Base-by-base conservation (phyloP, 2,888 invertebrate species). In the Scelioninae gen. 1 region DNA sequence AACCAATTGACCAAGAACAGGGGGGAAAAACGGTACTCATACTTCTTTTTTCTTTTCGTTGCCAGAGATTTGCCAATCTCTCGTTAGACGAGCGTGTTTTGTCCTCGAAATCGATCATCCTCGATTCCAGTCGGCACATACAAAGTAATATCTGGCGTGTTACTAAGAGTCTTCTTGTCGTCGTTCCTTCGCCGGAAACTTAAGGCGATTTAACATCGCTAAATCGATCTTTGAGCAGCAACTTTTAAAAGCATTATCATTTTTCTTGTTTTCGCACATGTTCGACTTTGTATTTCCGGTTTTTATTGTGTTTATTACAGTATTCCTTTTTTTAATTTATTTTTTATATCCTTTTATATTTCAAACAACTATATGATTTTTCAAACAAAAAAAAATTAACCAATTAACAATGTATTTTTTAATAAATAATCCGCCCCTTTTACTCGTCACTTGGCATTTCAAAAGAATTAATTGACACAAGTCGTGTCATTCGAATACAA, bases 1-100 rank as follows among this genome's bases (percentile, higher is more conserved):
- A 88, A 85, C 86, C 89, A 88, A 88, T 89, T 89, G 89, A 88
- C 87, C 88, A 84, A 84, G 84, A 86, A 86, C 83, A 82, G 78
- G 83, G 84, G 82, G 79, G 69, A 84, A 85, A 87, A 87, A 82
- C 69, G 77, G 45, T 38, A 55, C 63, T 78, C 66, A 74, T 72
- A 68, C 76, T 77, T 69, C 60, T 74, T 76, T 81, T 82, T 79
- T 76, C 75, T 72, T 72, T 49, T 62, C 63, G 55, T 69, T 74
- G 66, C 66, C 31, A 53, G 63, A 69, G 81, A 84, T 77, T 84
- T 81, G 78, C 74, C 78, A 71, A 75, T 82, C 75, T 69, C 82
- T 82, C 82, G 84, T 84, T 84, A 84, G 82, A 82, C 51, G 78
- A 76, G 45, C 79, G 72, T 72, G 76, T 82, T 84, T 84, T 84